Evolutionary conservation across 1,140 invertebrate genomes (phyloP).

Genomic region (Caenorhabditis briggsae): DNA sequence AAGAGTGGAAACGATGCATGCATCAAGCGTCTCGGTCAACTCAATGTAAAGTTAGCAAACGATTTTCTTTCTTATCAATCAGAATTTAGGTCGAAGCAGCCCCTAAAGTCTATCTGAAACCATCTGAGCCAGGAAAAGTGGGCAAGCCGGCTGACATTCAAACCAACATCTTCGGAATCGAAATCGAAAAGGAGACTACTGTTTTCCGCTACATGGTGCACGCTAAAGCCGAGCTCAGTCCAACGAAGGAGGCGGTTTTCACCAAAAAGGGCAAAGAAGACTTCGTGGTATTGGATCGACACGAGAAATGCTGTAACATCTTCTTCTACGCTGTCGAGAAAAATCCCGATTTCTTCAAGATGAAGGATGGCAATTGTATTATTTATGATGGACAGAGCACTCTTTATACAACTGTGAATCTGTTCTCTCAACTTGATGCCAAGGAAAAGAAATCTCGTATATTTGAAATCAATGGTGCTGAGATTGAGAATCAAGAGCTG

Average conservation of each 20-base stretch:
- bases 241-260: constrained; percentile 44
- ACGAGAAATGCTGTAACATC: constrained; percentile 55
- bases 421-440: constrained; percentile 46
- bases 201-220: constrained; percentile 60
- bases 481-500: background rate
- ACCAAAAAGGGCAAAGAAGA: constrained; percentile 63
- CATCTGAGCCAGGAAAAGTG: constrained; percentile 44
- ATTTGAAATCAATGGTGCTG: background rate
- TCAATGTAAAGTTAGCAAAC: background rate
- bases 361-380: constrained; percentile 2
- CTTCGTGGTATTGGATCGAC: constrained; percentile 48
- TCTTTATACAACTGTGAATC: constrained; percentile 55
- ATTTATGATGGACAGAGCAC: constrained; percentile 63
- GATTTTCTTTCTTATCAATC: background rate
- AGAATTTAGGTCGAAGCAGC: constrained; percentile 9
- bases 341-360: constrained; percentile 58
- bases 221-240: constrained; percentile 1
- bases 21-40: background rate
- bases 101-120: background rate
- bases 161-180: constrained; percentile 62
- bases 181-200: background rate
- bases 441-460: constrained; percentile 13
- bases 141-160: constrained; percentile 36
- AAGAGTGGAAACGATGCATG: constrained; percentile 9
- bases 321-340: constrained; percentile 57